Conservation (phyloP, 35 echinoderm and acorn worm species). For the Heliocidaris erythrogramma region DNA sequence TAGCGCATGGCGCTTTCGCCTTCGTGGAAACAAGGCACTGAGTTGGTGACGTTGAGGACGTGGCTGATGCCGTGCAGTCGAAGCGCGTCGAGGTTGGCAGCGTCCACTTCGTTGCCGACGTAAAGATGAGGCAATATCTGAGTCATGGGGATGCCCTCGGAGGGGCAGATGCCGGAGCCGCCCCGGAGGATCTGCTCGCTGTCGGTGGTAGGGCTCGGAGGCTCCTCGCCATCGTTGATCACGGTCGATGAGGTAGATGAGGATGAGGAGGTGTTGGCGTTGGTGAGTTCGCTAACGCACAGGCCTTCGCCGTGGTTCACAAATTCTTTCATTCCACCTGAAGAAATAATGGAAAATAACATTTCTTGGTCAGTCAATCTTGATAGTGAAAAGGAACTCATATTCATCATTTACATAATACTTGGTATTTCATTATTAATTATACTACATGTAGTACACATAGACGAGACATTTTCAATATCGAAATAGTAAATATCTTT, state of each 20-base stretch:
- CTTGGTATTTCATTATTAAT: too few species aligned
- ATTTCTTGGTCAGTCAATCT: not conserved
- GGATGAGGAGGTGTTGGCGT: slow-evolving; percentile 22
- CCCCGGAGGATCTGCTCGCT: slow-evolving; percentile 29
- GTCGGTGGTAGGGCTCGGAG: slow-evolving; percentile 48
- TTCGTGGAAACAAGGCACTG: slow-evolving; percentile 91
- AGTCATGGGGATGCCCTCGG: slow-evolving; percentile 60
- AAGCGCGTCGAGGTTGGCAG: slow-evolving; percentile 70
- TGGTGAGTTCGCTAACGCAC: slow-evolving; percentile 69
- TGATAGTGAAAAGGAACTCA: too few species aligned
- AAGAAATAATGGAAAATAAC: not conserved
- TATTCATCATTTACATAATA: too few species aligned
- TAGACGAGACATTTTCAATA: too few species aligned
- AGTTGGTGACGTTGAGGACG: slow-evolving; percentile 87
- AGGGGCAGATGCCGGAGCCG: slow-evolving; percentile 24
- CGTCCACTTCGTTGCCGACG: slow-evolving; percentile 89
- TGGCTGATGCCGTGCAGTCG: slow-evolving; percentile 68
- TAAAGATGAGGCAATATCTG: slow-evolving; percentile 84
- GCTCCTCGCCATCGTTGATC: slow-evolving; percentile 45
- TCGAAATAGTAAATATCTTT: not conserved
- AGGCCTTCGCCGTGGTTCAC: slow-evolving; percentile 63
- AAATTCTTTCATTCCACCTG: slow-evolving; percentile 95
- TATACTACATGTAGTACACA: too few species aligned
- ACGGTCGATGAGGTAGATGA: slow-evolving; percentile 18
- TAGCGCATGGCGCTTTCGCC: slow-evolving; percentile 64